These are phyloP conservation scores for Odontamblyopus rebecca DNA, from an alignment of 2,797 vertebrate species.

Conservation along the genomic window DNA sequence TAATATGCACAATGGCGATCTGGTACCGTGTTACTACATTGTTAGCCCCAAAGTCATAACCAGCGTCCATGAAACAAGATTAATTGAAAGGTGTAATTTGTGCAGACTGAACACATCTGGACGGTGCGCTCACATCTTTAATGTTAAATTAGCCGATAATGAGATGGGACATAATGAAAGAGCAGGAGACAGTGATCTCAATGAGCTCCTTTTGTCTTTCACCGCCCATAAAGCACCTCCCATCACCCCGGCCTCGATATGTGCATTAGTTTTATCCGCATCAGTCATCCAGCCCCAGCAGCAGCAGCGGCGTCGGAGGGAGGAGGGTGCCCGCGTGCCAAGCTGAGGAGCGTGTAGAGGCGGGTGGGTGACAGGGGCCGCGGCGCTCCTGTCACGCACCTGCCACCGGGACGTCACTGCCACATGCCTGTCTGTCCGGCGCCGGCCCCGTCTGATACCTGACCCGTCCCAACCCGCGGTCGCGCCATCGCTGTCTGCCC, in stretches of 20 bases:
- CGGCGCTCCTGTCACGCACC: constrained; percentile 82
- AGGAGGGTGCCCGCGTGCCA: constrained; percentile 38
- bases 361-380: constrained; percentile 79
- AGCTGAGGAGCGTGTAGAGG: constrained; percentile 70
- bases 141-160: constrained; percentile 18
- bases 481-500: constrained; percentile 90
- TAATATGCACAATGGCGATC: not conserved
- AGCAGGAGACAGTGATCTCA: constrained; percentile 9
- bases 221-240: constrained; percentile 19
- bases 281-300: constrained; percentile 26
- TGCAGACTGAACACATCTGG: constrained; percentile 13
- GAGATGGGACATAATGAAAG: constrained; percentile 10
- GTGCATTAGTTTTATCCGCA: not conserved
- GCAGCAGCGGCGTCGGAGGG: not conserved
- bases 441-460: constrained; percentile 77
- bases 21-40: not conserved
- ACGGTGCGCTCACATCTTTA: constrained; percentile 4
- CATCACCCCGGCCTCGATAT: constrained; percentile 16
- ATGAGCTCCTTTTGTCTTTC: constrained; percentile 11
- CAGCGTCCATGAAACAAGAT: constrained; percentile 10
- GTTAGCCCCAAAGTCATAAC: not conserved
- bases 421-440: constrained; percentile 78
- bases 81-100: constrained; percentile 10
- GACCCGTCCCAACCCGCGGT: constrained; percentile 88
- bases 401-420: constrained; percentile 88